A percentile compares a stretch with the other conserved stretches of the same genome.
Conservation (phyloP, 2,888 invertebrate species). For the Tuta absoluta region DNA sequence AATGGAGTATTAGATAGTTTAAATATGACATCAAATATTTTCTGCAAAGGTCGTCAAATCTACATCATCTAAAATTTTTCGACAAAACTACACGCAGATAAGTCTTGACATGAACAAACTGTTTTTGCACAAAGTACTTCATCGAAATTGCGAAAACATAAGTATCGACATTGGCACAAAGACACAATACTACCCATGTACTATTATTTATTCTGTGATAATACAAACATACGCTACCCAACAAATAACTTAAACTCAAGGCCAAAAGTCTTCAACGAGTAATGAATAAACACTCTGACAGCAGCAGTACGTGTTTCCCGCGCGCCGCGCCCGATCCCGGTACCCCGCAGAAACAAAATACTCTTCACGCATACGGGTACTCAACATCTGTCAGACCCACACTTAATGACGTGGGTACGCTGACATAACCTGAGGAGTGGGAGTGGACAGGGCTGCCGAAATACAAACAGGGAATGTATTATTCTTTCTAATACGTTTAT, state of each 20-base stretch:
- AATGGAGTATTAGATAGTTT: too few relatives aligned
- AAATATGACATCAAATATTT: too few relatives aligned
- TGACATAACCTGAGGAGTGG: background rate
- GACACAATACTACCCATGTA: background rate
- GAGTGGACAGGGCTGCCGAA: background rate
- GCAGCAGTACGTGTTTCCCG: background rate
- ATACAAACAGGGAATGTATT: background rate
- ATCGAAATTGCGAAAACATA: too few relatives aligned
- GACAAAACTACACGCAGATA: too few relatives aligned
- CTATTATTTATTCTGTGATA: too few relatives aligned
- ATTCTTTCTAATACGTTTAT: background rate
- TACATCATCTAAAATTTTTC: too few relatives aligned
- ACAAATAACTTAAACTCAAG: background rate
- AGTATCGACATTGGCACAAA: background rate
- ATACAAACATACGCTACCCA: background rate
- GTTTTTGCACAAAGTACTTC: too few relatives aligned
- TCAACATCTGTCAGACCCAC: slow-evolving; percentile 18
- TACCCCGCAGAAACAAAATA: slow-evolving; percentile 13
- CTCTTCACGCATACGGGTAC: slow-evolving; percentile 7
- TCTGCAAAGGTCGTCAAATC: too few relatives aligned
- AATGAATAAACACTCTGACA: slow-evolving; percentile 9
- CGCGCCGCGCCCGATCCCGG: slow-evolving; percentile 5
- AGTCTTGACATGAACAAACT: too few relatives aligned
- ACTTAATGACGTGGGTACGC: slow-evolving; percentile 16
- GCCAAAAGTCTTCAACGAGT: background rate